Percentiles rank a stretch among this genome's conserved stretches.
Evolutionary conservation across 2,797 vertebrate genomes (phyloP).

Genomic region (Furcifer pardalis): DNA sequence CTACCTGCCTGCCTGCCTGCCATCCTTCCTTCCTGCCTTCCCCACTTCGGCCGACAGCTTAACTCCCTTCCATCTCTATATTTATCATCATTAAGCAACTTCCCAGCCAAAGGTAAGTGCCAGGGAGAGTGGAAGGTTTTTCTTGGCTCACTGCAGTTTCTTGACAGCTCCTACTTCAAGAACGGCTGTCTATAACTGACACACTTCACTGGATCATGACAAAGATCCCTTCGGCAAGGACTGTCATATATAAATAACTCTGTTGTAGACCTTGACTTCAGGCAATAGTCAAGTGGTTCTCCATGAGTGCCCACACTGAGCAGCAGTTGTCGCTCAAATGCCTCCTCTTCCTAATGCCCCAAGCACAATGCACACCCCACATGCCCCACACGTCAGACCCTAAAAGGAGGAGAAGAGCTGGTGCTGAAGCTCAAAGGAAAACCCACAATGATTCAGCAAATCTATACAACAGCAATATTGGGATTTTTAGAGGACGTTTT

Average conservation of each 20-base stretch:
- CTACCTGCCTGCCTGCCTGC: not conserved
- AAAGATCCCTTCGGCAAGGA: conserved; percentile 4
- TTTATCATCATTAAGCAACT: conserved; percentile 19
- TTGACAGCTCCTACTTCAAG: conserved; percentile 15
- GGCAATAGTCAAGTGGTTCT: conserved; percentile 3
- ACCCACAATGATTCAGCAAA: too few relatives aligned
- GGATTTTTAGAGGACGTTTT: not conserved
- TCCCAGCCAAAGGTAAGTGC: conserved; percentile 4
- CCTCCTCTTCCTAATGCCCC: not conserved
- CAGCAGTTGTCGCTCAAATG: not conserved
- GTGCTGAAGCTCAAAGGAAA: too few relatives aligned
- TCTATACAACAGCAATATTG: too few relatives aligned
- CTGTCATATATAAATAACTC: conserved; percentile 23
- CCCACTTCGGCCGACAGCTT: not conserved
- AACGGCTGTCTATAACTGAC: conserved; percentile 22
- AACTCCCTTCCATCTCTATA: conserved; percentile 20
- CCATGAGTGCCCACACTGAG: not conserved
- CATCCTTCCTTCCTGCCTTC: not conserved
- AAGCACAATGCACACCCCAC: too few relatives aligned
- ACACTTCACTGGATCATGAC: conserved; percentile 14
- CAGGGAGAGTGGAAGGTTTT: not conserved
- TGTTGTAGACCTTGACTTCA: conserved; percentile 9
- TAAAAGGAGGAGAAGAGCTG: too few relatives aligned
- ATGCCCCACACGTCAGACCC: too few relatives aligned
- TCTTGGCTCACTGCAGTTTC: not conserved